Base-by-base conservation (phyloP, 2,888 invertebrate genomes). In the Orthosia incerta region DNA sequence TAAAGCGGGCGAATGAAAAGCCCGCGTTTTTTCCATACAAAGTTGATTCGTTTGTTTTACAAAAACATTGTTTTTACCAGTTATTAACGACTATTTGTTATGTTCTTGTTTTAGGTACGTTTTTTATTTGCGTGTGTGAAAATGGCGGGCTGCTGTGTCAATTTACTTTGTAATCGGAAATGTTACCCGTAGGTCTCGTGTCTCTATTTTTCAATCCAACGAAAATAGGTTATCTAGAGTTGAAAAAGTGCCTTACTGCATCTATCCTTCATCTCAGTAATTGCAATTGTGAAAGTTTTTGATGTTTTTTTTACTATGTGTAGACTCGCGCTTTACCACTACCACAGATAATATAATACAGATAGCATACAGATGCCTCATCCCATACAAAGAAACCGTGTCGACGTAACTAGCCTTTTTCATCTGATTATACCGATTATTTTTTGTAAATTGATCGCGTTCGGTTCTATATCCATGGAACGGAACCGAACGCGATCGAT, bases 81-180 rank as follows among this genome's bases (percentile, higher is more conserved):
- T 74, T 68, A 75, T 57, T 81, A 63, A 55, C 65, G 45, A 46
- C 45, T 26, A 74, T 76, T 69, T 80, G 65, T 69, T 57, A 50
- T 45, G 74, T 67, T 61, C 9, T 45, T 57, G 67, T 68, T 80
- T 61, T 1, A 4, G 18, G n/a, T 20, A 5, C 13, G 2, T 31
- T 65, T 18, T 51, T 61, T 65, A 39, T 51, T 15, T 20, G 31
- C 5, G 45, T 62, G 23, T n/a, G 12, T n/a, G 4, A n/a, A 45
- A 68, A 46, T 18, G n/a, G 1, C 18, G 7, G 26, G 2, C 18
- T 20, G n/a, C 13, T n/a, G 20, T 12, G 5, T n/a, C 3, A 13
- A 20, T 51, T 57, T 57, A 45, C n/a, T 51, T 16, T 45, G 48
- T n/a, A 20, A 18, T 20, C 16, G 15, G 26, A n/a, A 31, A 16